These are phyloP conservation scores for Pantherophis alleghaniensis DNA, from an alignment of 2,797 vertebrate genomes.

Conservation along the genomic window DNA sequence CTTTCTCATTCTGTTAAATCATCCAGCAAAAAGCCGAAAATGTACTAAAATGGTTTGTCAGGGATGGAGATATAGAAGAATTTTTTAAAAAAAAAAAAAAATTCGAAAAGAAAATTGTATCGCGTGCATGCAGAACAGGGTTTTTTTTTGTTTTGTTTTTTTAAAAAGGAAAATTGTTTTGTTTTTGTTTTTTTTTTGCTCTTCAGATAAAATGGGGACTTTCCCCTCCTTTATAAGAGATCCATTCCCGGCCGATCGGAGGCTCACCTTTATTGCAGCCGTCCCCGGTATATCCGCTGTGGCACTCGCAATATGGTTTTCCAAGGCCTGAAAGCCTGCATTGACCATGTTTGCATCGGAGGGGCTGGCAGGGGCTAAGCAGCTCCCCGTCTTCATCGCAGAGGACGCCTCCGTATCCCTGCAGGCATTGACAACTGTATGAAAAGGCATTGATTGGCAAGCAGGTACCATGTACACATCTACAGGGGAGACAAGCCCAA, in stretches of 20 bases:
- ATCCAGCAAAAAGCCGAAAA: background rate
- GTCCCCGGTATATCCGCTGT: conserved; percentile 92
- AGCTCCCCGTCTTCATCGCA: conserved; percentile 90
- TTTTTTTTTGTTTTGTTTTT: conserved; percentile 1
- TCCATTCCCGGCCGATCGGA: background rate
- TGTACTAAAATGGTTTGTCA: background rate
- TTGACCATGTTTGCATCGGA: conserved; percentile 92
- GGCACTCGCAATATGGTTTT: conserved; percentile 94
- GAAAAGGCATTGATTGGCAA: conserved; percentile 96
- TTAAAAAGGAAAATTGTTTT: background rate
- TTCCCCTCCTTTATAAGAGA: background rate
- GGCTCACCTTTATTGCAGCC: conserved; percentile 89
- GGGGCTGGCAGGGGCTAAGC: conserved; percentile 83
- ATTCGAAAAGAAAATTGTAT: background rate
- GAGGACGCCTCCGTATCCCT: conserved; percentile 88
- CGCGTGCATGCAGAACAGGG: background rate
- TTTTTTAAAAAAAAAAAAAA: too few species aligned
- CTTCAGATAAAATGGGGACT: conserved; percentile 21
- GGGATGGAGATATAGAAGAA: background rate
- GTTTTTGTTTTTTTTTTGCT: background rate
- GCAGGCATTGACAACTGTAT: conserved; percentile 95
- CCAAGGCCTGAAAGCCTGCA: conserved; percentile 91
- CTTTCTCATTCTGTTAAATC: background rate
- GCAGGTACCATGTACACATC: conserved; percentile 92
- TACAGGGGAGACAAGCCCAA: conserved; percentile 67